phyloP scores from a whole-genome alignment of 2,113 vertebrate genomes.

The Boleophthalmus pectinirostris region DNA sequence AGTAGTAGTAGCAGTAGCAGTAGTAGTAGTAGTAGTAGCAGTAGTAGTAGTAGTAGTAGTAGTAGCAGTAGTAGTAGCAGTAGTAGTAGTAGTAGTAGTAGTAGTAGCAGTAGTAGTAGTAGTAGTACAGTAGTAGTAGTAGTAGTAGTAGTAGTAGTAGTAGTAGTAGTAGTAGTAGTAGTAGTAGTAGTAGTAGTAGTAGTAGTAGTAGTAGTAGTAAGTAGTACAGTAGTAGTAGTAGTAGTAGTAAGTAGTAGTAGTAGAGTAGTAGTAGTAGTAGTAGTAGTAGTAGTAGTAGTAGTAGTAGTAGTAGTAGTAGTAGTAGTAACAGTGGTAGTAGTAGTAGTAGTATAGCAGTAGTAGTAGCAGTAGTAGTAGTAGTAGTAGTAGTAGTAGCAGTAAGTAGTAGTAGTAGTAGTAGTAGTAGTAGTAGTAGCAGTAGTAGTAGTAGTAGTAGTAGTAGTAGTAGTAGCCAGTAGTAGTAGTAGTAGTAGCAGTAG shows the following conservation, averaged over 20 bases:
- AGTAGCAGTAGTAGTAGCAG: not conserved
- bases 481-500: too few relatives aligned
- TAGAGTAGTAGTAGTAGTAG: not conserved
- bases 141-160: not conserved
- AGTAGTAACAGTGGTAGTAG: too few relatives aligned
- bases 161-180: conserved; percentile 8
- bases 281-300: conserved; percentile 8
- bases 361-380: not conserved
- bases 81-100: conserved; percentile 10
- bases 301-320: not conserved
- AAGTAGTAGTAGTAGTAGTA: not conserved
- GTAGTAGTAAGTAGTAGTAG: not conserved
- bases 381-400: conserved; percentile 17
- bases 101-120: not conserved
- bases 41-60: conserved; percentile 10
- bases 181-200: not conserved
- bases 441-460: not conserved
- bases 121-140: not conserved
- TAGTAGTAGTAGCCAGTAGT: conserved; percentile 21
- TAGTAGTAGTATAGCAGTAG: too few relatives aligned
- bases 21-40: not conserved
- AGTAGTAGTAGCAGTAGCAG: conserved; percentile 11
- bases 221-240: not conserved
- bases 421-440: not conserved
- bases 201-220: conserved; percentile 11